phyloP scores from a whole-genome alignment of 2,113 vertebrate genomes.

The Natator depressus region DNA sequence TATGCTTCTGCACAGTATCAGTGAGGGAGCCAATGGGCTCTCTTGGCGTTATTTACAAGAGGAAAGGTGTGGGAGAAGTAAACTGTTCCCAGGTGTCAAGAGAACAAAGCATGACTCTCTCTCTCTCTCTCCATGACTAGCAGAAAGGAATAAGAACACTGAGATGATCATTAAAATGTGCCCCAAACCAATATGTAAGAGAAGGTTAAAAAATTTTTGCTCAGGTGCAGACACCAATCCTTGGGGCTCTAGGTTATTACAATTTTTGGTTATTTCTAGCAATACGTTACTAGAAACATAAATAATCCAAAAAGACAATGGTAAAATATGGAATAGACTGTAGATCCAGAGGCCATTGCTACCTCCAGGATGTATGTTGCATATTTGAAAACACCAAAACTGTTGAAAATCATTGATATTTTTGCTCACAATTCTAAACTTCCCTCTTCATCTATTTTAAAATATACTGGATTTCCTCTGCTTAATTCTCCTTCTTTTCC shows the following conservation, averaged over 20 bases:
- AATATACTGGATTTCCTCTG: not conserved
- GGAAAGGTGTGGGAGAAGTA: not conserved
- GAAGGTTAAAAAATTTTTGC: not conserved
- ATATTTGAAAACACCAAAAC: not conserved
- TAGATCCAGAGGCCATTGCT: not conserved
- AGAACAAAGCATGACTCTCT: not conserved
- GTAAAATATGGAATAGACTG: not conserved
- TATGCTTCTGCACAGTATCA: not conserved
- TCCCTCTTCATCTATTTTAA: not conserved
- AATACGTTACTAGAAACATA: not conserved
- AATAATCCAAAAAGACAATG: not conserved
- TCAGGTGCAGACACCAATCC: not conserved
- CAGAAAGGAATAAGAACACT: not conserved
- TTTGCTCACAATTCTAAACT: not conserved
- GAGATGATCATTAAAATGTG: not conserved
- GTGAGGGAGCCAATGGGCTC: not conserved
- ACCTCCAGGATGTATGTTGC: not conserved
- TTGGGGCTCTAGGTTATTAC: not conserved
- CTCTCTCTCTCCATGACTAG: not conserved
- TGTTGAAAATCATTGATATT: not conserved
- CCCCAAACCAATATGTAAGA: not conserved
- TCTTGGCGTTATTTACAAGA: not conserved
- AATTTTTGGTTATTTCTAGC: slow-evolving; percentile 5
- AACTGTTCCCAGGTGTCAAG: not conserved
- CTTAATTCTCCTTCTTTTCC: not conserved